A percentile compares a stretch with the other conserved stretches of the same genome.
Conservation (phyloP, 2,888 invertebrate species). For the Drepana falcataria region DNA sequence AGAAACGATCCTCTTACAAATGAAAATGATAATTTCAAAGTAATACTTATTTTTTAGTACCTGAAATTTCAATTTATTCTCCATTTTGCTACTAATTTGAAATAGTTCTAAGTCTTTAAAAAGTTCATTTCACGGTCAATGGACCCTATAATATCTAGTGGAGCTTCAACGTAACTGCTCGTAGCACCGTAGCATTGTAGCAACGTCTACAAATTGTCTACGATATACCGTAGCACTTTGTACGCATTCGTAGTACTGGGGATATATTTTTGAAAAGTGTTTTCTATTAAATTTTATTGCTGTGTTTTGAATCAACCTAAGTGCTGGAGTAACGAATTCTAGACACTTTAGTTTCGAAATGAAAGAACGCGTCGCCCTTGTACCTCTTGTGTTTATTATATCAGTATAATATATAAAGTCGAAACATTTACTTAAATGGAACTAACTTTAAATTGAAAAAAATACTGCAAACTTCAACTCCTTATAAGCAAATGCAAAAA, state of each 20-base stretch:
- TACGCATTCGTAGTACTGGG: slow-evolving; percentile 16
- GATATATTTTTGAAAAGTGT: slow-evolving; percentile 7
- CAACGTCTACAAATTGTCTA: slow-evolving; percentile 37
- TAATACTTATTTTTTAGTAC: too few relatives aligned
- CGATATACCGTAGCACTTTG: slow-evolving; percentile 30
- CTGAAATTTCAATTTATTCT: too few relatives aligned
- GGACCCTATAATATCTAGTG: slow-evolving; percentile 7
- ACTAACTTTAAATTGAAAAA: too few relatives aligned
- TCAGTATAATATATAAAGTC: too few relatives aligned
- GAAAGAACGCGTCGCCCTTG: not conserved
- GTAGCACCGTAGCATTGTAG: slow-evolving; percentile 14
- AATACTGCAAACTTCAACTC: too few relatives aligned
- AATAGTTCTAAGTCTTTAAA: too few relatives aligned
- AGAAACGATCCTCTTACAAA: too few relatives aligned
- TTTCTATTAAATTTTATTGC: slow-evolving; percentile 11
- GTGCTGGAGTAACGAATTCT: not conserved
- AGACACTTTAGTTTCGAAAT: not conserved
- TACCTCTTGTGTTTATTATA: not conserved
- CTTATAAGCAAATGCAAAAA: too few relatives aligned
- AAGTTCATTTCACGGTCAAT: not conserved
- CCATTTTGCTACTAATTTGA: too few relatives aligned
- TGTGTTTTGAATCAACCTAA: not conserved
- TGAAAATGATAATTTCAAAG: too few relatives aligned
- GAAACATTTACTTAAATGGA: too few relatives aligned
- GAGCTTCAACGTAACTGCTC: slow-evolving; percentile 24